Conservation (phyloP, 1,140 invertebrate species). For the Ostrea edulis region DNA sequence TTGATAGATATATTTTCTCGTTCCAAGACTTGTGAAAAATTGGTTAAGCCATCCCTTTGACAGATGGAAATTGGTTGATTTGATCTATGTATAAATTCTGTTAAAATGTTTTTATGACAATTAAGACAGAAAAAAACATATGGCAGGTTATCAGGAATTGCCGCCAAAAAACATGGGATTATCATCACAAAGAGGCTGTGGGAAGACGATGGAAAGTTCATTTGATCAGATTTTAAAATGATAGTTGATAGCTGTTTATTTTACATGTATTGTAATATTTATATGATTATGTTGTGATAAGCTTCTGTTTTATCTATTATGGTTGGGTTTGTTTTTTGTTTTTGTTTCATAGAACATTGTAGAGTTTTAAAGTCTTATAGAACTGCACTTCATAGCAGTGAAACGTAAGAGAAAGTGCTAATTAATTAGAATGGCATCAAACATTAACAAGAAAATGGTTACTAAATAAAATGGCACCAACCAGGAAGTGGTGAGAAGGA, state of each 20-base stretch:
- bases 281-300: conserved; percentile 10
- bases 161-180: conserved; percentile 1
- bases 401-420: too few relatives aligned
- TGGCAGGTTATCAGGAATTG: conserved; percentile 18
- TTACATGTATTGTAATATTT: not conserved
- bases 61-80: conserved; percentile 38
- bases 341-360: not conserved
- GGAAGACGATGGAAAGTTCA: not conserved
- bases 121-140: conserved; percentile 29
- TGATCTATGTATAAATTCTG: conserved; percentile 37
- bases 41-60: conserved; percentile 32
- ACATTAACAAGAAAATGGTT: too few relatives aligned
- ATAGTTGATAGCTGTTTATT: conserved; percentile 12
- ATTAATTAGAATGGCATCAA: too few relatives aligned
- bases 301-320: not conserved
- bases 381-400: too few relatives aligned
- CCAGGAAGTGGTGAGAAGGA: too few relatives aligned
- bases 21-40: conserved; percentile 32
- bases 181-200: not conserved
- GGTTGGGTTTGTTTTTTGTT: not conserved
- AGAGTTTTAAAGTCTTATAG: too few relatives aligned
- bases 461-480: too few relatives aligned
- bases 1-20: conserved; percentile 28
- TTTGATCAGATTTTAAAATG: conserved; percentile 6
- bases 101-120: conserved; percentile 36